A percentile compares a stretch with the other conserved stretches of the same genome.
These are phyloP conservation scores for Xestia sexstrigata DNA, from an alignment of 2,888 invertebrate species.

Conservation along the genomic window DNA sequence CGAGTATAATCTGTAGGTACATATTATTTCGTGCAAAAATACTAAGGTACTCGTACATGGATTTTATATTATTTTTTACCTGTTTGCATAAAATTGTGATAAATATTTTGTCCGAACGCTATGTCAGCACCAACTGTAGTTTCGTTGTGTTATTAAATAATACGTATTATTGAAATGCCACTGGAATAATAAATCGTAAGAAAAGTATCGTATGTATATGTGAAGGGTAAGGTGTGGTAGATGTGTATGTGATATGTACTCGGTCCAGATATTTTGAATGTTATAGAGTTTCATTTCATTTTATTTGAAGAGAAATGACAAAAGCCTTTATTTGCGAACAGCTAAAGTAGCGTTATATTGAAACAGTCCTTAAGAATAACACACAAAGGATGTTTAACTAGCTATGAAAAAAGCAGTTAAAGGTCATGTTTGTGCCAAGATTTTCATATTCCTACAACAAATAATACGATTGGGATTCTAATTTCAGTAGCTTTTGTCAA, in stretches of 20 bases:
- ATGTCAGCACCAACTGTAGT: neutral
- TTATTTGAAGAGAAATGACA: neutral
- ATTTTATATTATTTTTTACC: neutral
- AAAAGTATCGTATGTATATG: neutral
- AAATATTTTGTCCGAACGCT: neutral
- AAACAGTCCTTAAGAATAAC: neutral
- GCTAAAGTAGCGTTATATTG: neutral
- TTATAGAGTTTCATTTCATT: neutral
- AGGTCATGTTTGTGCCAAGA: neutral
- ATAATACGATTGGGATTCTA: neutral
- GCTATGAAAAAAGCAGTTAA: neutral
- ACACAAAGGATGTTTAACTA: neutral
- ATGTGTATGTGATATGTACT: no score
- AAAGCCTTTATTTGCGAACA: neutral
- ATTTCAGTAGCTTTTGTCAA: neutral
- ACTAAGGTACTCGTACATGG: neutral
- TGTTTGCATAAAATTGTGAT: neutral
- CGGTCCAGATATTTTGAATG: neutral
- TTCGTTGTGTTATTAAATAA: neutral
- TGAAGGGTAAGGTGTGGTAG: no score
- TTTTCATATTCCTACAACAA: neutral
- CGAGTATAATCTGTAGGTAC: neutral
- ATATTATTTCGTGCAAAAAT: neutral
- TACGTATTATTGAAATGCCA: neutral
- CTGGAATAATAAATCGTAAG: neutral